phyloP scores from a whole-genome alignment of 2,113 vertebrate species.

The Progne subis region DNA sequence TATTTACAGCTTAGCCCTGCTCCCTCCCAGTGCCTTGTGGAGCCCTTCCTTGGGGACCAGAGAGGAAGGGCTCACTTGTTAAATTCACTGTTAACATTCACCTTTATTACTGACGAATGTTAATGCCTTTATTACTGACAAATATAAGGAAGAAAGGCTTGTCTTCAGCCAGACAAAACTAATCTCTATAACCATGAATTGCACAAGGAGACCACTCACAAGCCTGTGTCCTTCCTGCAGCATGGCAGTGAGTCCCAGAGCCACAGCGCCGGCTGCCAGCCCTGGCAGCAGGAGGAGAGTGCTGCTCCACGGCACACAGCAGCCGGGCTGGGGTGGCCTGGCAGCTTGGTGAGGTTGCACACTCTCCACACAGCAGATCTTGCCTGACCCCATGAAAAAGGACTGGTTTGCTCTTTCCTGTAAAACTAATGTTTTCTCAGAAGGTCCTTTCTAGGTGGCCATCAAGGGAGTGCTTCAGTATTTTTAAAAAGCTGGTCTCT shows the following conservation, averaged over 20 bases:
- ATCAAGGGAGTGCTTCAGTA: neutral
- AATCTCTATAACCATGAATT: neutral
- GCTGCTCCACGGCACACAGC: rapidly evolving
- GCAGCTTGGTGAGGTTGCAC: neutral
- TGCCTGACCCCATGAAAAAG: rapidly evolving
- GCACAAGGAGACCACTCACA: neutral
- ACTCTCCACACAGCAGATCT: neutral
- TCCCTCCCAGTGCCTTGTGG: neutral
- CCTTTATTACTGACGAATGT: no score
- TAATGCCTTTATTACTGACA: neutral
- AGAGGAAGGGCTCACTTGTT: neutral
- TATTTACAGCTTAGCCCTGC: neutral
- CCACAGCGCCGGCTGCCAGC: rapidly evolving
- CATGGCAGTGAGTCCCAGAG: neutral
- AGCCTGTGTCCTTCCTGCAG: neutral
- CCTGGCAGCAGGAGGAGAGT: neutral
- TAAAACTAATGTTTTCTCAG: neutral
- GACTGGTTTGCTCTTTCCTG: neutral
- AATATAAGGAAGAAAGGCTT: neutral
- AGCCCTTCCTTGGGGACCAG: neutral
- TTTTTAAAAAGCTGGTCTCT: neutral
- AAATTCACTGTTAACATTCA: neutral
- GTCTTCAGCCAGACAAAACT: neutral
- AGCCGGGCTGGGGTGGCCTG: rapidly evolving
- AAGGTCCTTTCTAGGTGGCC: rapidly evolving